phyloP scores from a whole-genome alignment of 2,113 vertebrate genomes.

The Pollimyrus isidori region DNA sequence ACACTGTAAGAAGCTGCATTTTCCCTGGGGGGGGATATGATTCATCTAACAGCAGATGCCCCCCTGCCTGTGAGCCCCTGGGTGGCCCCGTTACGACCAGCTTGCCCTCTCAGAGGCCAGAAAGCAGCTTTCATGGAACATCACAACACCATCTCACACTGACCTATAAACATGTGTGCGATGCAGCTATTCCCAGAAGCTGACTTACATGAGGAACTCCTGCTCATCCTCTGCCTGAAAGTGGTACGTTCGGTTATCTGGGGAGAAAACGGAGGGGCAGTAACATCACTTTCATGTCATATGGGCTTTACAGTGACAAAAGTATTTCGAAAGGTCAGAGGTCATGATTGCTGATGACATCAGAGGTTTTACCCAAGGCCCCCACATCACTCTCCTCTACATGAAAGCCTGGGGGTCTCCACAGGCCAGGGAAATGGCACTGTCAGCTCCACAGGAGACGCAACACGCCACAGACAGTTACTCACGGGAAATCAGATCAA shows the following conservation, averaged over 20 bases:
- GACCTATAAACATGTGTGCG: not conserved
- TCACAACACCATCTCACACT: not conserved
- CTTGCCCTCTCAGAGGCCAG: not conserved
- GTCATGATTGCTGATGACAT: not conserved
- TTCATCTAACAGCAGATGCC: not conserved
- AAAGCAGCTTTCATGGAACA: not conserved
- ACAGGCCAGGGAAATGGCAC: not conserved
- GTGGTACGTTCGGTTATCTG: not conserved
- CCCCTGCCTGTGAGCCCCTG: not conserved
- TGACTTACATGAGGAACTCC: not conserved
- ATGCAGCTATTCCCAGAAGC: not conserved
- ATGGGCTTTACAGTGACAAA: not conserved
- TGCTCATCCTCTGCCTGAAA: not conserved
- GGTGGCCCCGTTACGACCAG: not conserved
- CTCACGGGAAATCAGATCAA: slow-evolving; percentile 84
- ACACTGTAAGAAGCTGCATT: not conserved
- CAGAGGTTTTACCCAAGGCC: not conserved
- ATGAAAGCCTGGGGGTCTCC: not conserved
- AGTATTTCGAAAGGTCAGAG: not conserved
- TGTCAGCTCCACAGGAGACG: not conserved
- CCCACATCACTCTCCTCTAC: not conserved
- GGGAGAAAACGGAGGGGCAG: not conserved
- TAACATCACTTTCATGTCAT: not conserved
- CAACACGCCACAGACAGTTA: slow-evolving; percentile 23
- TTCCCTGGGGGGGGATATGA: not conserved